phyloP scores from a whole-genome alignment of 64 coral and sea anemone genomes.

The Pocillopora damicornis region DNA sequence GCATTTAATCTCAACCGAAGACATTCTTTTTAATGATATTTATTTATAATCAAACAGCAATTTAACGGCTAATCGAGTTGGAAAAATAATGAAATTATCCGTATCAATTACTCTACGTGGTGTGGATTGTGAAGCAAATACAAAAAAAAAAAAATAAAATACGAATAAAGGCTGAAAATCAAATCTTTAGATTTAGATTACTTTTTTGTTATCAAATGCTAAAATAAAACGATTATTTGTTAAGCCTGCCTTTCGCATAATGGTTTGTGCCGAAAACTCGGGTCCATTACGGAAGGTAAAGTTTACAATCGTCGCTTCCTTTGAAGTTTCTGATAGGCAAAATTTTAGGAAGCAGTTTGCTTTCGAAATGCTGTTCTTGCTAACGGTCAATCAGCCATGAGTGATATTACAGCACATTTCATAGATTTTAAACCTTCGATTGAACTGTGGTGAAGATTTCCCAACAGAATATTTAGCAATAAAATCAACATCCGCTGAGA shows the following conservation, averaged over 20 bases:
- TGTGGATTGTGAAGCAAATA: background rate
- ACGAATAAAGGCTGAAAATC: too few relatives aligned
- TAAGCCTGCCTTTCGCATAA: background rate
- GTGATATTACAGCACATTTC: background rate
- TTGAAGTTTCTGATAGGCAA: background rate
- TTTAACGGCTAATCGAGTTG: constrained; percentile 7
- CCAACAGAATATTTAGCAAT: background rate
- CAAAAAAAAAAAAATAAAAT: background rate
- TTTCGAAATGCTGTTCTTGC: constrained; percentile 2
- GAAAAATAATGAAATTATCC: constrained; percentile 1
- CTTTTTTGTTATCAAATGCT: too few relatives aligned
- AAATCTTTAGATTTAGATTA: too few relatives aligned
- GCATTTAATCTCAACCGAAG: background rate
- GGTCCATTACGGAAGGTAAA: constrained; percentile 18
- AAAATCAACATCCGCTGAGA: background rate
- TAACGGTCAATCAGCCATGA: background rate
- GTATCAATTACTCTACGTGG: background rate
- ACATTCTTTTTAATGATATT: background rate
- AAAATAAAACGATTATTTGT: too few relatives aligned
- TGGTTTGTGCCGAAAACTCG: background rate
- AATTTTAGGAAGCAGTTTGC: background rate
- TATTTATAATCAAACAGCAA: constrained; percentile 29
- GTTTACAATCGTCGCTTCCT: constrained; percentile 39
- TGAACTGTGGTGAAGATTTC: background rate
- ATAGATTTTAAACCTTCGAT: background rate